Evolutionary conservation across 2,888 invertebrate genomes (phyloP).

Genomic region (Cephus rjabovi): DNA sequence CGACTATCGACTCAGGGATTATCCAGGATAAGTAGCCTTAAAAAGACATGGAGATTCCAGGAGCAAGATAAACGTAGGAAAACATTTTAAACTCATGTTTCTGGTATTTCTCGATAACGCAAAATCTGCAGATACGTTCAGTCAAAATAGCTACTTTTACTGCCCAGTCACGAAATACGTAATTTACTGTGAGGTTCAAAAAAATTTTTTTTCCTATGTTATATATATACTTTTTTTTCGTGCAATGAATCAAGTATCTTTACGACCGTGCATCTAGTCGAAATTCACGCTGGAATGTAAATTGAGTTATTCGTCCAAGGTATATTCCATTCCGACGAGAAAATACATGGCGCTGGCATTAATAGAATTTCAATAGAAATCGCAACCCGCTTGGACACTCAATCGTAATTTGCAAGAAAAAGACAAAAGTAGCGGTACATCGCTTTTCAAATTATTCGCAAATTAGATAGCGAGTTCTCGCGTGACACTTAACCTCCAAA

Average conservation of each 20-base stretch:
- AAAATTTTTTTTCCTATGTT: not conserved
- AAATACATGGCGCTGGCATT: not conserved
- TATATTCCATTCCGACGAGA: not conserved
- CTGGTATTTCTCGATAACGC: not conserved
- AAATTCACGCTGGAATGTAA: not conserved
- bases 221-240: not conserved
- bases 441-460: not conserved
- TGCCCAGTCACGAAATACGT: not conserved
- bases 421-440: not conserved
- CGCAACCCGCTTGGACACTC: not conserved
- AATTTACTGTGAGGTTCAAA: not conserved
- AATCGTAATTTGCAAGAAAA: not conserved
- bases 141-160: not conserved
- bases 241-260: too few relatives aligned
- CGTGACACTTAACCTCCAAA: not conserved
- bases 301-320: not conserved
- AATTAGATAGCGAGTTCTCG: not conserved
- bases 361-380: not conserved
- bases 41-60: not conserved
- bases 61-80: not conserved
- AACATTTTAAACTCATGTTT: not conserved
- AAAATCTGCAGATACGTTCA: not conserved
- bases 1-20: not conserved
- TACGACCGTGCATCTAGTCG: too few relatives aligned
- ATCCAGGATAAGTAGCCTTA: not conserved